Conservation (phyloP, 1,140 invertebrate species). For the Caenorhabditis remanei region DNA sequence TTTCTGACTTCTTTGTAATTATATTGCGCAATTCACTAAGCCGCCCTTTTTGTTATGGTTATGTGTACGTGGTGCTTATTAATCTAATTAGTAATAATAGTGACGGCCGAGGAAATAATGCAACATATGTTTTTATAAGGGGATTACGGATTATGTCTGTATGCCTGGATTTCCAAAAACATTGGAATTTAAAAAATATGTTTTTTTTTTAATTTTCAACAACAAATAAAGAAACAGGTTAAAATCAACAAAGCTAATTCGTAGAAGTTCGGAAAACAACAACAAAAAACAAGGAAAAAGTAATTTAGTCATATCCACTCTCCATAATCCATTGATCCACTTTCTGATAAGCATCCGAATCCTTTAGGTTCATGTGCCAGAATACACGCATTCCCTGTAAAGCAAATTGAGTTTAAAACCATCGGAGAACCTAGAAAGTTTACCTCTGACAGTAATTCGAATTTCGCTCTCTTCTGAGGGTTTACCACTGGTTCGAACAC, state of each 20-base stretch:
- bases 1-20: too few relatives aligned
- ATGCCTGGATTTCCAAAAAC: too few relatives aligned
- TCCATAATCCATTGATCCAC: constrained; percentile 40
- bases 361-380: constrained; percentile 47
- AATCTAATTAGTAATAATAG: too few relatives aligned
- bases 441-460: constrained; percentile 25
- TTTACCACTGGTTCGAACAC: constrained; percentile 62
- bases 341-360: constrained; percentile 8
- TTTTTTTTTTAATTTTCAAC: too few relatives aligned
- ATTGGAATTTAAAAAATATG: too few relatives aligned
- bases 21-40: too few relatives aligned
- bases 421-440: neutral
- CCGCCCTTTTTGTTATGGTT: too few relatives aligned
- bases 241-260: neutral
- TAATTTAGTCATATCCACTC: constrained; percentile 6
- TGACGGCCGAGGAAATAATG: too few relatives aligned
- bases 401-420: neutral
- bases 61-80: too few relatives aligned
- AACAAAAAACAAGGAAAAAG: neutral
- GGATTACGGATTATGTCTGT: too few relatives aligned
- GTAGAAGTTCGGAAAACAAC: neutral
- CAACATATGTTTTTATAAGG: too few relatives aligned
- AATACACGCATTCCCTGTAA: constrained; percentile 43
- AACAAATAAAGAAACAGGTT: neutral
- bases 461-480: constrained; percentile 14